These are phyloP conservation scores for Vidua macroura DNA, from an alignment of 2,113 vertebrate species.

Conservation along the genomic window DNA sequence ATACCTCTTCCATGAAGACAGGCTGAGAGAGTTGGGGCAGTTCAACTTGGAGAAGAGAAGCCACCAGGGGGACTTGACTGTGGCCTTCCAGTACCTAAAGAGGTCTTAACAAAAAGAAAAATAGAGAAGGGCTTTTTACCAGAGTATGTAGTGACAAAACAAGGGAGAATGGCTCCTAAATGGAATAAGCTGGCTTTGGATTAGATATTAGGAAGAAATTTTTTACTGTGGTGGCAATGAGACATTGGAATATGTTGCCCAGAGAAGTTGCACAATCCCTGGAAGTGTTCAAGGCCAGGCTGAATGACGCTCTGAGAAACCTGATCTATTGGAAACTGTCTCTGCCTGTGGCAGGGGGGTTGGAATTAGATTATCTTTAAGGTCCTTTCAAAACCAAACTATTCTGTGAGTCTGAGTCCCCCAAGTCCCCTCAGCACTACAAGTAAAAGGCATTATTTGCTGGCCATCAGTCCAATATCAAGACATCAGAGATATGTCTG, in stretches of 20 bases:
- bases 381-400: background rate
- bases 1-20: background rate
- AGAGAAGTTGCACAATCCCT: background rate
- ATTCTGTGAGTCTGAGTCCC: background rate
- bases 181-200: background rate
- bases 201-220: background rate
- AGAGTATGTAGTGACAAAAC: no score
- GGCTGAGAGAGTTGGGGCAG: background rate
- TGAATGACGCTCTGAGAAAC: background rate
- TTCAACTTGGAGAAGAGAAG: background rate
- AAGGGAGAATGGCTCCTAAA: background rate
- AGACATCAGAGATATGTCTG: background rate
- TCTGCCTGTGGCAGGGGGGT: accelerated
- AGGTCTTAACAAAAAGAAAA: no score
- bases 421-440: background rate
- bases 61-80: no score
- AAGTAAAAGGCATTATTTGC: background rate
- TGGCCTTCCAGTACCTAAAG: background rate
- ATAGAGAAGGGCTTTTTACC: background rate
- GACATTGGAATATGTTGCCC: background rate
- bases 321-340: background rate
- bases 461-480: background rate
- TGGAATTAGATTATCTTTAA: background rate
- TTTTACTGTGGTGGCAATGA: background rate
- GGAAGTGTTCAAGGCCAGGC: background rate